Evolutionary conservation across 1,140 invertebrate genomes (phyloP), one percentile per base, ranked within the genome.

Genomic region (Pogonus chalceus): DNA sequence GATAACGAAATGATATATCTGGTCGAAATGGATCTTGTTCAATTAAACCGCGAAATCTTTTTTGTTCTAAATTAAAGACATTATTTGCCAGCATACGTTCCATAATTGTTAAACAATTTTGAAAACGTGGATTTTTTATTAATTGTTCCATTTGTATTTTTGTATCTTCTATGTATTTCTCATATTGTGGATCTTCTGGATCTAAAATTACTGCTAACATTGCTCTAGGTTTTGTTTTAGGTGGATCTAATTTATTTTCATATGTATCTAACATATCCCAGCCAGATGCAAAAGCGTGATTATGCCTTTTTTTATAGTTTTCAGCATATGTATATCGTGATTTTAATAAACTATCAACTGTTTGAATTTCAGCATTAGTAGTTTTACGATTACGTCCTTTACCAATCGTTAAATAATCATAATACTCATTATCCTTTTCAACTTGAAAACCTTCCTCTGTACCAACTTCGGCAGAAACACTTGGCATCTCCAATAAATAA

Each of bases 241-340:
- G 37, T 43, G 9, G 7, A 18, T 43, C 37, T 69, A 2, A 7
- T 58, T 76, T 62, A 21, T 66, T 64, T 21, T 70, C 67, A 57
- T 79, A 85, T 0, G 79, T 82, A 58, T 87, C 85, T 57, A 79
- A 78, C 77, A 87, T 83, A 49, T 85, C 80, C 77, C 84, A 88
- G 58, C 82, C 75, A 3, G 84, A 86, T 0, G 84, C 83, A 60
- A 82, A 84, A 0, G 76, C 74, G 3, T 70, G 71, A 9, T 72
- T 72, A 62, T 84, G 79, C 47, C 67, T 71, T 12, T 75, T 78
- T 52, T 71, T 67, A 1, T 74, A 66, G 35, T 73, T 68, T 2
- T 72, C 69, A 0, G 79, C 72, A 16, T 80, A 73, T 0, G 83
- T 83, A 20, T 76, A 72, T 35, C 81, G 68, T 0, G 76, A 75